Percentiles rank a stretch among this genome's conserved stretches.
phyloP scores from a whole-genome alignment of 92 coral and sea anemone species.

The Umimayanthus chanpuru region DNA sequence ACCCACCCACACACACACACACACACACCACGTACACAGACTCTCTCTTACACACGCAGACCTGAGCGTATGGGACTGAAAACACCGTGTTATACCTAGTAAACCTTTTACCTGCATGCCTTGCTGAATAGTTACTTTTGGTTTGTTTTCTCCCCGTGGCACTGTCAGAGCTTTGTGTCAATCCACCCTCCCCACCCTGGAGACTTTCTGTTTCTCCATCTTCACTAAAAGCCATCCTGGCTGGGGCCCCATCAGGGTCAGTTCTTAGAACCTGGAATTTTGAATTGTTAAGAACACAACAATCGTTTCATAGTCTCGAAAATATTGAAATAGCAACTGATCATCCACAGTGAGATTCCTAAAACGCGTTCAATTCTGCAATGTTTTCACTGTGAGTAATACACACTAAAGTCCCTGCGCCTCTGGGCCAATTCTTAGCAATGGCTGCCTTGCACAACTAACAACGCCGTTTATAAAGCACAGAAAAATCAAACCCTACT shows the following conservation, averaged over 20 bases:
- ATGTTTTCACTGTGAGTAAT: no score
- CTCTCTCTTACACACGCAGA: neutral
- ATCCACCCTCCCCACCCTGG: neutral
- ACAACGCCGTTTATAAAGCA: neutral
- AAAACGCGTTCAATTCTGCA: no score
- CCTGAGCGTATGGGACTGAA: neutral
- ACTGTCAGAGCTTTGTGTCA: neutral
- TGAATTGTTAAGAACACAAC: no score
- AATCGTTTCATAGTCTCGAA: no score
- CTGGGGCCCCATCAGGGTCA: neutral
- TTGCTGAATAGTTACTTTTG: neutral
- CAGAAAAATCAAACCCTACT: neutral
- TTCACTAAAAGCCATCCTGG: neutral
- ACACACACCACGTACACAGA: neutral
- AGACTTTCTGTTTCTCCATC: neutral
- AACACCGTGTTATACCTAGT: neutral
- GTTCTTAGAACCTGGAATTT: neutral
- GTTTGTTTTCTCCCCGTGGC: neutral
- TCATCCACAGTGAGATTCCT: no score
- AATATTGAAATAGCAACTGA: no score
- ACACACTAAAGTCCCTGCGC: no score
- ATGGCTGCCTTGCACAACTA: neutral
- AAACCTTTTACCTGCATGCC: neutral
- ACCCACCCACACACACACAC: no score
- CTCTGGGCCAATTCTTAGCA: neutral